phyloP scores from a whole-genome alignment of 1,140 invertebrate genomes.

The Hylaeus volcanicus region DNA sequence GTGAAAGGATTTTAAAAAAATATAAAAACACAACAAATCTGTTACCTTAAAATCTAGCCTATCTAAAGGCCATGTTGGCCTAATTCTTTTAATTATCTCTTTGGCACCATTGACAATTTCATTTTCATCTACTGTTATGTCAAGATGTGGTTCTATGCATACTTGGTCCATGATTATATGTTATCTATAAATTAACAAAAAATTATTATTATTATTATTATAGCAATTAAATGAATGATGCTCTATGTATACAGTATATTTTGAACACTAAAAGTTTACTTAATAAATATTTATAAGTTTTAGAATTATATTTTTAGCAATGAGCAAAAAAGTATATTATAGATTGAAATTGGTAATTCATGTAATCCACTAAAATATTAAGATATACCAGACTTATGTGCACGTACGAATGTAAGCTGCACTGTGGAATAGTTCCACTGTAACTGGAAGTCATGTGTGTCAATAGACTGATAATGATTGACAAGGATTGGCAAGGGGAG shows the following conservation, averaged over 20 bases:
- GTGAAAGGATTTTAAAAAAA: background rate
- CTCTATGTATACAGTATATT: background rate
- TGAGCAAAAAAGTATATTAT: background rate
- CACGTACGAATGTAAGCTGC: background rate
- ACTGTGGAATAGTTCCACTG: background rate
- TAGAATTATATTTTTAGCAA: background rate
- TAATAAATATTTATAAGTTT: background rate
- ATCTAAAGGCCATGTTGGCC: constrained; percentile 80
- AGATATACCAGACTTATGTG: background rate
- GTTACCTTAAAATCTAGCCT: constrained; percentile 81
- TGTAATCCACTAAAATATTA: constrained; percentile 1
- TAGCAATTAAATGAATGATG: background rate
- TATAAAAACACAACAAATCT: constrained; percentile 1
- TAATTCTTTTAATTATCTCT: constrained; percentile 80
- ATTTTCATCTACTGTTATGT: constrained; percentile 80
- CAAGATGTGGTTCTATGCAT: constrained; percentile 69
- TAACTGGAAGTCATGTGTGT: background rate
- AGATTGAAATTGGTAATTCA: background rate
- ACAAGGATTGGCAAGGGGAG: background rate
- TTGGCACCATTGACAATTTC: constrained; percentile 81
- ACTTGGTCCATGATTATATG: constrained; percentile 16
- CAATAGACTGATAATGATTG: constrained; percentile 32
- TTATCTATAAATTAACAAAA: constrained; percentile 21
- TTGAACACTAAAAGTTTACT: background rate
- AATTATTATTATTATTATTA: background rate